A percentile compares a stretch with the other conserved stretches of the same genome.
These are phyloP conservation scores for Plutomurus gul DNA, from an alignment of 1,140 invertebrate genomes.

Conservation along the genomic window DNA sequence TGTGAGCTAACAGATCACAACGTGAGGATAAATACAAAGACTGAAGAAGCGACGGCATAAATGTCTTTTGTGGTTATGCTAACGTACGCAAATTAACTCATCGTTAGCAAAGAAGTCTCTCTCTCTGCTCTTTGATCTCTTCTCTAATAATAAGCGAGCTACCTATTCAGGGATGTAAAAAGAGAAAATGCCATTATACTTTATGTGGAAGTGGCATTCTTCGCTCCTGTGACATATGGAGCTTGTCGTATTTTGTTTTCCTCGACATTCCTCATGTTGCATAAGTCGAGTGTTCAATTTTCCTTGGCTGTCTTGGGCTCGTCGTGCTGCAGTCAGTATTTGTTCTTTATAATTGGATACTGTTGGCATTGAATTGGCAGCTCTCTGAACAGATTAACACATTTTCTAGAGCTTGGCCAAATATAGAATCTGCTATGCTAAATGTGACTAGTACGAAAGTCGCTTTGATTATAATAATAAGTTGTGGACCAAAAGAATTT, in stretches of 20 bases:
- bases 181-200: not conserved
- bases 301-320: not conserved
- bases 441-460: no score
- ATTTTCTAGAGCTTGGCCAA: not conserved
- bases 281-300: not conserved
- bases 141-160: not conserved
- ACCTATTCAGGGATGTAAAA: not conserved
- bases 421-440: not conserved
- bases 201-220: not conserved
- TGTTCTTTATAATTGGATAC: not conserved
- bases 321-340: not conserved
- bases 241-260: not conserved
- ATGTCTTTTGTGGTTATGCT: not conserved
- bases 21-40: no score
- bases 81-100: not conserved
- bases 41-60: no score
- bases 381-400: not conserved
- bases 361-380: not conserved
- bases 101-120: slow-evolving; percentile 7
- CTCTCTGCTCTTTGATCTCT: not conserved
- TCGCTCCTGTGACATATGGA: not conserved
- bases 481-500: no score
- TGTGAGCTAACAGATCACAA: no score
- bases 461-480: no score
- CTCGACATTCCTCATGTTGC: not conserved